Conservation (phyloP, 2,797 vertebrate genomes). For the Gymnothorax reevesii region DNA sequence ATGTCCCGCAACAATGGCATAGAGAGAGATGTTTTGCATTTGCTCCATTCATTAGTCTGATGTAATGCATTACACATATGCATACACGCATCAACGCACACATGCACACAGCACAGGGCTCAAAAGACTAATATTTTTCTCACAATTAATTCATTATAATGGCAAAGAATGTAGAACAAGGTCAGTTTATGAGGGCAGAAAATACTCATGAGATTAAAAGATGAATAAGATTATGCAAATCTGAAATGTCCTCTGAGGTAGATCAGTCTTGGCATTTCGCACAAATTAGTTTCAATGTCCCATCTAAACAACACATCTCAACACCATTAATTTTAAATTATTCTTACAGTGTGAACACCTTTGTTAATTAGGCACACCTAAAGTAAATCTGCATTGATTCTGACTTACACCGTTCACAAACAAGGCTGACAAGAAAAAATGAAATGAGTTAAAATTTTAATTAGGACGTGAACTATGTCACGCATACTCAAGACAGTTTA, state of each 20-base stretch:
- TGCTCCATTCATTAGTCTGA: slow-evolving; percentile 4
- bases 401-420: neutral
- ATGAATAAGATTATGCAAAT: neutral
- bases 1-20: neutral
- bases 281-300: neutral
- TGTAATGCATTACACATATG: neutral
- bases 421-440: neutral
- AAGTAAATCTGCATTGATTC: neutral
- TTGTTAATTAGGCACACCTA: neutral
- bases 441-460: neutral
- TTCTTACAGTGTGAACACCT: neutral
- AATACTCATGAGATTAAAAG: neutral
- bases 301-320: neutral
- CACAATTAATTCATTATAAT: neutral
- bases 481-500: neutral
- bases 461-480: neutral
- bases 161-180: neutral
- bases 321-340: neutral
- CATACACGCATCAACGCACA: neutral
- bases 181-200: neutral
- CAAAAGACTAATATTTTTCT: neutral
- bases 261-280: neutral
- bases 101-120: neutral
- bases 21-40: neutral
- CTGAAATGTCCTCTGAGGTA: neutral